A percentile compares a stretch with the other conserved stretches of the same genome.
Evolutionary conservation across 2,113 vertebrate genomes (phyloP).

Genomic region (Anseranas semipalmata): DNA sequence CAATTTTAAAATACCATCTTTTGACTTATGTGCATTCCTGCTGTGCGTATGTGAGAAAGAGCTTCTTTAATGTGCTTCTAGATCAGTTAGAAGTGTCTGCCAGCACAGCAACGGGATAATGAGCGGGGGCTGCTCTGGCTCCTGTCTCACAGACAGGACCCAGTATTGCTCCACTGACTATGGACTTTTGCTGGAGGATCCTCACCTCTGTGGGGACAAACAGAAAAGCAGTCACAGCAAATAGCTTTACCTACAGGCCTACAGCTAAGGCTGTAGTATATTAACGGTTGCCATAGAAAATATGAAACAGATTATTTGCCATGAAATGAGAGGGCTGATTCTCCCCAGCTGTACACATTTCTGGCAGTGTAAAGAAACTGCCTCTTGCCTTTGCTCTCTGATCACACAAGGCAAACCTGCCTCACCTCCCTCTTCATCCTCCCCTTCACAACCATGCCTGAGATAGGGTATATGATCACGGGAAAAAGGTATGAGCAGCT

Average conservation of each 20-base stretch:
- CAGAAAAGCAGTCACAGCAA: background rate
- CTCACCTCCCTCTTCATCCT: background rate
- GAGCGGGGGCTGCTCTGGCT: background rate
- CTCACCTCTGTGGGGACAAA: background rate
- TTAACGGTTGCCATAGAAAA: constrained; percentile 23
- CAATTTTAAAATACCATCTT: background rate
- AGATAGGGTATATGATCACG: background rate
- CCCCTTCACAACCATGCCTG: background rate
- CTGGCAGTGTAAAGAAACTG: background rate
- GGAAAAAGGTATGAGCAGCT: background rate
- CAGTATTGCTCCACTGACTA: background rate
- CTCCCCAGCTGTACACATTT: background rate
- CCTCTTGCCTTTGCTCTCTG: constrained; percentile 1
- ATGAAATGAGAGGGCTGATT: constrained; percentile 14
- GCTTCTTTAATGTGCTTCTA: background rate
- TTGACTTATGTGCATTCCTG: background rate
- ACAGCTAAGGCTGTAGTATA: background rate
- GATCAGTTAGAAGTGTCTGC: background rate
- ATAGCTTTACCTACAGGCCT: background rate
- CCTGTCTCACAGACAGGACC: background rate
- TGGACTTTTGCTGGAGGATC: background rate
- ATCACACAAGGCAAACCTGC: background rate
- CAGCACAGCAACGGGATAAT: background rate
- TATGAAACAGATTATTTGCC: background rate
- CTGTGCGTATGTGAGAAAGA: background rate